Conservation (phyloP, 2,888 invertebrate genomes). For the Salpingus planirostris region DNA sequence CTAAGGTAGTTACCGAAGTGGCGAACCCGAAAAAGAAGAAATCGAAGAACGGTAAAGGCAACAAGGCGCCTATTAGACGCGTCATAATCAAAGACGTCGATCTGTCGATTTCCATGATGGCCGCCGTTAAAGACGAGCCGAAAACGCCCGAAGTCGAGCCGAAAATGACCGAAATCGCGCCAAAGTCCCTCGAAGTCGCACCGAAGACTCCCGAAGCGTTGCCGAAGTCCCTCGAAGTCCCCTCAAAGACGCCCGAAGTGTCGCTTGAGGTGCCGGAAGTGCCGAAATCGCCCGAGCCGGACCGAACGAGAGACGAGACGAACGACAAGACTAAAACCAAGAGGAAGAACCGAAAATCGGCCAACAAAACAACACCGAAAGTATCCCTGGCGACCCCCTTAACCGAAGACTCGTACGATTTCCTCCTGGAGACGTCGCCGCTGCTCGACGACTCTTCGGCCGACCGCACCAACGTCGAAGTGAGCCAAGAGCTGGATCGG, state of each 20-base stretch:
- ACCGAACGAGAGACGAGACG: slow-evolving; percentile 16
- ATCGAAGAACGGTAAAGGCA: slow-evolving; percentile 10
- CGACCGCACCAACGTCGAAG: slow-evolving; percentile 21
- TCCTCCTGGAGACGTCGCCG: slow-evolving; percentile 27
- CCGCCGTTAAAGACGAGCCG: slow-evolving; percentile 6
- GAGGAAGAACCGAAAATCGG: slow-evolving; percentile 20
- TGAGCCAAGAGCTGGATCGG: slow-evolving; percentile 38
- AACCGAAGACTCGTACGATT: slow-evolving; percentile 31
- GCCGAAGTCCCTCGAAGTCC: too few species aligned
- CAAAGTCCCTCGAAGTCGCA: too few species aligned
- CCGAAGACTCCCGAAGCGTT: too few species aligned
- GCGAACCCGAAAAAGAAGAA: slow-evolving; percentile 7
- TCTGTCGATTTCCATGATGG: slow-evolving; percentile 17
- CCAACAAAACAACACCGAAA: neutral
- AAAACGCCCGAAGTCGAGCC: slow-evolving; percentile 2
- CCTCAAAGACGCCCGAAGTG: too few species aligned
- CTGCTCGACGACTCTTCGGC: slow-evolving; percentile 13
- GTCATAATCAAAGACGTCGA: slow-evolving; percentile 36
- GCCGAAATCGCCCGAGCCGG: too few species aligned
- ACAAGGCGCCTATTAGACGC: slow-evolving; percentile 9
- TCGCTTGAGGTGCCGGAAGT: slow-evolving; percentile 3
- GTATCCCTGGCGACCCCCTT: too few species aligned
- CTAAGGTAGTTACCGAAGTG: slow-evolving; percentile 1
- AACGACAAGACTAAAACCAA: slow-evolving; percentile 3
- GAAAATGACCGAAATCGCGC: neutral